phyloP scores from a whole-genome alignment of 2,113 vertebrate species.

The Oncorhynchus masou region DNA sequence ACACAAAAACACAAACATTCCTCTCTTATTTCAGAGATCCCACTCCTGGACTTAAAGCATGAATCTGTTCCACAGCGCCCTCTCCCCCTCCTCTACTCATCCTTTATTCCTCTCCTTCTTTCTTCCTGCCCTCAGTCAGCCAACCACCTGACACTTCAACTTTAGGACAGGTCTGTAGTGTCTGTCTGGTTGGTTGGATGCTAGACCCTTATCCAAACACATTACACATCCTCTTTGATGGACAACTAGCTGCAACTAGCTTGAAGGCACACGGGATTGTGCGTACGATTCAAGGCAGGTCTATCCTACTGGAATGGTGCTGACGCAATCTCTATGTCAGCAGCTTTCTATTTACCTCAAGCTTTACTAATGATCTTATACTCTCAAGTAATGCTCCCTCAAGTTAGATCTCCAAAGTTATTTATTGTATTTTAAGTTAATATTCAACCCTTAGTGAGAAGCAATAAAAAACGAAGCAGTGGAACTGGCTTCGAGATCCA shows the following conservation, averaged over 20 bases:
- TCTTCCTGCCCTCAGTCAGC: neutral
- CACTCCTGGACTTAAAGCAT: neutral
- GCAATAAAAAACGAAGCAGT: no score
- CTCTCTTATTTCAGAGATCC: neutral
- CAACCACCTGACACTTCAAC: neutral
- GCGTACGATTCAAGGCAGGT: no score
- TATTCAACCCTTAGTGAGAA: no score
- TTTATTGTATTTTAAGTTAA: no score
- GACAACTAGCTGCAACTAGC: neutral
- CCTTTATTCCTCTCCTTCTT: neutral
- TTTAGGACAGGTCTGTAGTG: neutral
- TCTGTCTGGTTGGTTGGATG: neutral
- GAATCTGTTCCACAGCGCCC: neutral
- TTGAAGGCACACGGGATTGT: no score
- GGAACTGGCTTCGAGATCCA: no score
- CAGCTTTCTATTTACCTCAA: no score
- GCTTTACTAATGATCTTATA: no score
- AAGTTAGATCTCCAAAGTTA: no score
- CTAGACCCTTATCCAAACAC: neutral
- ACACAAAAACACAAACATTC: neutral
- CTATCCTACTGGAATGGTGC: no score
- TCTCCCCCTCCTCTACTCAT: neutral
- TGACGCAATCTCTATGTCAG: no score
- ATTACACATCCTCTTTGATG: neutral
- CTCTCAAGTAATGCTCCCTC: no score